These are phyloP conservation scores for Acanthosepion esculentum DNA, from an alignment of 2,888 invertebrate genomes.

Conservation along the genomic window DNA sequence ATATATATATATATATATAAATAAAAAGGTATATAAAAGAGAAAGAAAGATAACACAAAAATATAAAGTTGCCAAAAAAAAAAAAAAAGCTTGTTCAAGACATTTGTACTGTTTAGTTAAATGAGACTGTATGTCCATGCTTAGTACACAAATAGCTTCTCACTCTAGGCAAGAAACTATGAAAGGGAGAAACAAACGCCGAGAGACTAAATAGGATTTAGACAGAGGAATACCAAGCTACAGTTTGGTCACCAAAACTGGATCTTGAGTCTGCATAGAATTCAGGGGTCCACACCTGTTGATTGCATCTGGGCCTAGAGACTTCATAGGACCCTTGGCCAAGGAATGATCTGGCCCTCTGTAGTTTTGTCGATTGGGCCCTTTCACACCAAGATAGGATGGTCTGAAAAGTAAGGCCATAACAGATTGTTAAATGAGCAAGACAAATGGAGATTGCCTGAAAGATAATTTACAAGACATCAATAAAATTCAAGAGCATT, in stretches of 20 bases:
- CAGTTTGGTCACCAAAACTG: slow-evolving; percentile 36
- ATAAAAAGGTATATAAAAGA: neutral
- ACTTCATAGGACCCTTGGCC: slow-evolving; percentile 24
- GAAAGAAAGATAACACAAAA: neutral
- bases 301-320: slow-evolving; percentile 25
- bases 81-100: neutral
- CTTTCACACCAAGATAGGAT: slow-evolving; percentile 42
- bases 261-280: slow-evolving; percentile 45
- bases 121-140: neutral
- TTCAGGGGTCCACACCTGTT: slow-evolving; percentile 46
- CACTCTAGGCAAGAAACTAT: neutral
- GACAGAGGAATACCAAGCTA: neutral
- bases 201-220: too few relatives aligned
- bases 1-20: neutral
- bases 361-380: slow-evolving; percentile 36
- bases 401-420: neutral
- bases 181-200: neutral
- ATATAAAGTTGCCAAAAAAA: neutral
- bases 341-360: slow-evolving; percentile 12
- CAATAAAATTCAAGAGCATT: too few relatives aligned
- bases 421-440: too few relatives aligned
- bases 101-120: neutral
- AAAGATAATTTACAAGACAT: too few relatives aligned
- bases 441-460: too few relatives aligned
- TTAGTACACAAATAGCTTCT: neutral